A percentile compares a stretch with the other conserved stretches of the same genome.
phyloP scores from a whole-genome alignment of 2,797 vertebrate species.

The Peromyscus attwateri region DNA sequence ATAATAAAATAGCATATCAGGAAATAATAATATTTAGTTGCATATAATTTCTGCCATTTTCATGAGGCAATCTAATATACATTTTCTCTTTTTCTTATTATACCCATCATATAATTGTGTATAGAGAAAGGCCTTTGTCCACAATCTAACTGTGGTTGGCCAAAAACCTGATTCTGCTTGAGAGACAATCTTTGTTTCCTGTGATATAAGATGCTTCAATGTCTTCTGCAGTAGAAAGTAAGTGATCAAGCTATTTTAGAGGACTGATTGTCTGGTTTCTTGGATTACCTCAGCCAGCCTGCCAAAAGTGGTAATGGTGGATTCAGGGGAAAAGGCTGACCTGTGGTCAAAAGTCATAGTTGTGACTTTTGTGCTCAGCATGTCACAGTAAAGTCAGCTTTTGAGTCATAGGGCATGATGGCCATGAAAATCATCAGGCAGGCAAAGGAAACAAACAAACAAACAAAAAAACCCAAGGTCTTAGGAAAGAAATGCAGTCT shows the following conservation, averaged over 20 bases:
- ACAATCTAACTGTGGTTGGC: neutral
- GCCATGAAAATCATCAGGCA: neutral
- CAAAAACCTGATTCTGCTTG: neutral
- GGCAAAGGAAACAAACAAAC: no score
- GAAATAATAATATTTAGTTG: neutral
- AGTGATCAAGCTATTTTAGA: neutral
- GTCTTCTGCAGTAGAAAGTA: neutral
- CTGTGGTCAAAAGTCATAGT: neutral
- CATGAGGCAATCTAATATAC: neutral
- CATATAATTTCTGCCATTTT: constrained; percentile 1
- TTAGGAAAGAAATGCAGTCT: neutral
- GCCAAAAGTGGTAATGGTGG: neutral
- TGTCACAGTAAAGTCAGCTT: neutral
- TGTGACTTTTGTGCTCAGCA: neutral
- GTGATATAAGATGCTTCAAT: neutral
- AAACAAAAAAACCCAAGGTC: neutral
- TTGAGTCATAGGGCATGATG: neutral
- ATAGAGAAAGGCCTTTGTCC: neutral
- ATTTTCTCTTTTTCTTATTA: neutral
- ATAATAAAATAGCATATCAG: neutral
- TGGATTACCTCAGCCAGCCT: neutral
- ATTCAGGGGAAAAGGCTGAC: neutral
- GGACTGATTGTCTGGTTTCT: neutral
- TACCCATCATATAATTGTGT: no score
- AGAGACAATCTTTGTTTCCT: neutral